Conservation (phyloP, 1,140 invertebrate species). For the Bombyx mori region DNA sequence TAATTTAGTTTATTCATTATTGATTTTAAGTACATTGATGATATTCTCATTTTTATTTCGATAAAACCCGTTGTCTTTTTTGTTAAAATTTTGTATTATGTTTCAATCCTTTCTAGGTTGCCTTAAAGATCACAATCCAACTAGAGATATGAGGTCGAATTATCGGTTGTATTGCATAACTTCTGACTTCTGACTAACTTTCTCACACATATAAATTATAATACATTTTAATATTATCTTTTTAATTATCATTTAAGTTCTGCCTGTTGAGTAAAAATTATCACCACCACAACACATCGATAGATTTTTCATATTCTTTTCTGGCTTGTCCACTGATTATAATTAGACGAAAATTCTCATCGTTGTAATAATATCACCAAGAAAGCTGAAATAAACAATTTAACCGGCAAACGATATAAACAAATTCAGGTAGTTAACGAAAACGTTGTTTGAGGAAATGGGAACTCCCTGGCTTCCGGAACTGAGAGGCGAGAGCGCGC, state of each 20-base stretch:
- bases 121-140: no score
- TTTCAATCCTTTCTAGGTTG: background rate
- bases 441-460: slow-evolving; percentile 14
- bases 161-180: background rate
- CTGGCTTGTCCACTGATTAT: no score
- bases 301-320: no score
- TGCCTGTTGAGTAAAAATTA: no score
- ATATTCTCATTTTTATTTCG: background rate
- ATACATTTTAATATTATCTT: background rate
- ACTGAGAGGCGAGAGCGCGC: slow-evolving; percentile 7
- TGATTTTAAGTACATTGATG: no score
- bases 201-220: background rate
- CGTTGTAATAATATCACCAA: no score
- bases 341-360: no score
- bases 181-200: background rate
- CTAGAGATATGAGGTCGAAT: no score
- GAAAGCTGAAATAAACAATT: background rate
- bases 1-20: no score
- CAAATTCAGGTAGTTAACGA: slow-evolving; percentile 15
- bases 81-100: background rate
- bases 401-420: background rate
- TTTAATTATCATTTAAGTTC: background rate
- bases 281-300: no score
- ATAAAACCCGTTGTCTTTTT: background rate
- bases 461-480: slow-evolving; percentile 7